These are phyloP conservation scores for Tenebrio molitor DNA, from an alignment of 1,140 invertebrate genomes.

Conservation along the genomic window DNA sequence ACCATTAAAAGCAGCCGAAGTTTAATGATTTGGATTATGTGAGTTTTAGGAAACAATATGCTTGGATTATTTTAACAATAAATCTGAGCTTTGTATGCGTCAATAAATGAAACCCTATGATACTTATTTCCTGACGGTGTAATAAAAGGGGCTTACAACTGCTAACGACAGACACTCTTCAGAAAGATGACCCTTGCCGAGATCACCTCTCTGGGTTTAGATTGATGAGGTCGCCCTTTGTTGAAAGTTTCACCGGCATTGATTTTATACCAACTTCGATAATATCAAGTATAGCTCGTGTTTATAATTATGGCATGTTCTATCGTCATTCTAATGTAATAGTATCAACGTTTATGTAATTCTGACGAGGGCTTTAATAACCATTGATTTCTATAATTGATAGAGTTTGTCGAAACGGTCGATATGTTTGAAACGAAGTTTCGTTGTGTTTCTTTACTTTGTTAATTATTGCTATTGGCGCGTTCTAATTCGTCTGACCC, in stretches of 20 bases:
- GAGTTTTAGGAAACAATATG: conserved; percentile 15
- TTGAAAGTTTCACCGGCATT: conserved; percentile 32
- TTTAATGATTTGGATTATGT: conserved; percentile 20
- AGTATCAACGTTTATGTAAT: conserved; percentile 4
- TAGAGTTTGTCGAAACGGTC: neutral
- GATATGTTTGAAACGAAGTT: neutral
- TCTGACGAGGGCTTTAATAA: neutral
- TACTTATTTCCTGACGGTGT: conserved; percentile 4
- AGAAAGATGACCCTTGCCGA: conserved; percentile 23
- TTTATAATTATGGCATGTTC: conserved; percentile 10
- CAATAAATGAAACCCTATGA: conserved; percentile 9
- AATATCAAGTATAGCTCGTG: conserved; percentile 21
- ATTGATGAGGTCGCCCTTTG: conserved; percentile 36
- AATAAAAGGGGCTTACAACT: conserved; percentile 31
- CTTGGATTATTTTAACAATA: conserved; percentile 20
- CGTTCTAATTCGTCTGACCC: neutral
- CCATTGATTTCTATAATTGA: neutral
- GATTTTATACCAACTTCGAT: conserved; percentile 23
- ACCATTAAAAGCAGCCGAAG: conserved; percentile 1
- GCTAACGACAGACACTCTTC: conserved; percentile 38
- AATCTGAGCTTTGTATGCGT: conserved; percentile 1
- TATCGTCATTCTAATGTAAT: conserved; percentile 1
- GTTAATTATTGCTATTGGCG: neutral
- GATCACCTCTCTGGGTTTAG: conserved; percentile 26
- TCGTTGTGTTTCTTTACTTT: neutral